Conservation (phyloP, 2,797 vertebrate genomes). For the Chloroceryle amazona region DNA sequence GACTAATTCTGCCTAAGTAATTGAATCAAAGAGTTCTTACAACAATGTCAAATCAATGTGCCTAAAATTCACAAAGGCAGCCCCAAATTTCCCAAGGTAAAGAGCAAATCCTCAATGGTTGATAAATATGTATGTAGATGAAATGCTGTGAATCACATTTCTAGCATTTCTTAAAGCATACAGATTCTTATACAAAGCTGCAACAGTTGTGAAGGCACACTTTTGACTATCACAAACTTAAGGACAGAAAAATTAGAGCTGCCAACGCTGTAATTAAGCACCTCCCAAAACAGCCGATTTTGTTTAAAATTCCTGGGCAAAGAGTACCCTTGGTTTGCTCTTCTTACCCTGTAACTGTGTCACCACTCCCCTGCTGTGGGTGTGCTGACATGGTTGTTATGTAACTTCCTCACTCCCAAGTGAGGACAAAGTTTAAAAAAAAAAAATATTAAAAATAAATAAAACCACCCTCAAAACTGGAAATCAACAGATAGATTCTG, state of each 20-base stretch:
- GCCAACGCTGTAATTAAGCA: neutral
- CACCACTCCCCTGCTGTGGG: neutral
- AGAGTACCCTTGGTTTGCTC: neutral
- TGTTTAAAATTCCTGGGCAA: neutral
- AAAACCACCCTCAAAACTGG: neutral
- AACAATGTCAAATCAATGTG: neutral
- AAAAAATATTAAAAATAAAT: rapidly evolving
- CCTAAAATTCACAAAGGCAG: neutral
- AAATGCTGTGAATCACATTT: neutral
- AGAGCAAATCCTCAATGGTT: neutral
- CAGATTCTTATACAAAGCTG: neutral
- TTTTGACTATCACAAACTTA: conserved; percentile 7
- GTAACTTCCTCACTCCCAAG: neutral
- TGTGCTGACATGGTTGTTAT: neutral
- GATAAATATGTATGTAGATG: neutral
- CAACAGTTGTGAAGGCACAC: neutral
- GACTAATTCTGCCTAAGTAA: neutral
- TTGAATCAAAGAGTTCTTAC: neutral
- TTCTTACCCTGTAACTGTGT: neutral
- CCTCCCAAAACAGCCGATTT: neutral
- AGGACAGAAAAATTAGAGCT: neutral
- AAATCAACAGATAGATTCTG: neutral
- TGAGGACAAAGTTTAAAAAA: neutral
- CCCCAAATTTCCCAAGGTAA: neutral
- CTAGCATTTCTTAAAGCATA: neutral